Conservation (phyloP, 2,113 vertebrate genomes). For the Falcunculus frontatus region DNA sequence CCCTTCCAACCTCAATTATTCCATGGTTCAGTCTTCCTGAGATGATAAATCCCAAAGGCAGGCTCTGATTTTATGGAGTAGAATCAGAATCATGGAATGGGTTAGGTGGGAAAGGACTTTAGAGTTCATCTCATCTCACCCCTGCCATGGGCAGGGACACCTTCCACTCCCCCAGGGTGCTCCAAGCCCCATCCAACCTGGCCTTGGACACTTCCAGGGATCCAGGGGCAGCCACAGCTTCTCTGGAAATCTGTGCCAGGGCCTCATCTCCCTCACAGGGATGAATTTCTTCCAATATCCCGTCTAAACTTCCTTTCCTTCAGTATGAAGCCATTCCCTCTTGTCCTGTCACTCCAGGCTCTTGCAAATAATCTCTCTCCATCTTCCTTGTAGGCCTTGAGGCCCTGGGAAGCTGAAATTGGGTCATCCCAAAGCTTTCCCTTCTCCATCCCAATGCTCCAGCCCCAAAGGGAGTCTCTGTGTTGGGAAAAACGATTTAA, state of each 20-base stretch:
- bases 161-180: rapidly evolving
- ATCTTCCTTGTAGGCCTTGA: too few species aligned
- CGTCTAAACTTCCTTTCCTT: background rate
- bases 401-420: background rate
- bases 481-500: rapidly evolving
- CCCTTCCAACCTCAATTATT: background rate
- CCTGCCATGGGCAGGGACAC: background rate
- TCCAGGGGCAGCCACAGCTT: background rate
- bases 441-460: background rate
- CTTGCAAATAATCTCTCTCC: background rate
- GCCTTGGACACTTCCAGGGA: background rate
- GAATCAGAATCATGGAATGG: background rate
- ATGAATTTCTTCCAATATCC: background rate
- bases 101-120: background rate
- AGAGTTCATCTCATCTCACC: rapidly evolving
- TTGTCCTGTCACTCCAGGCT: background rate
- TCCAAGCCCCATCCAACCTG: rapidly evolving
- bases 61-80: background rate
- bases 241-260: background rate
- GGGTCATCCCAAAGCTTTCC: background rate
- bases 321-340: background rate
- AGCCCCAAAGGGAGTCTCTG: background rate
- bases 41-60: background rate
- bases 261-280: background rate
- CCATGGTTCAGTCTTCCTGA: background rate